phyloP scores from a whole-genome alignment of 2,113 vertebrate species.

The Nycticorax nycticorax region DNA sequence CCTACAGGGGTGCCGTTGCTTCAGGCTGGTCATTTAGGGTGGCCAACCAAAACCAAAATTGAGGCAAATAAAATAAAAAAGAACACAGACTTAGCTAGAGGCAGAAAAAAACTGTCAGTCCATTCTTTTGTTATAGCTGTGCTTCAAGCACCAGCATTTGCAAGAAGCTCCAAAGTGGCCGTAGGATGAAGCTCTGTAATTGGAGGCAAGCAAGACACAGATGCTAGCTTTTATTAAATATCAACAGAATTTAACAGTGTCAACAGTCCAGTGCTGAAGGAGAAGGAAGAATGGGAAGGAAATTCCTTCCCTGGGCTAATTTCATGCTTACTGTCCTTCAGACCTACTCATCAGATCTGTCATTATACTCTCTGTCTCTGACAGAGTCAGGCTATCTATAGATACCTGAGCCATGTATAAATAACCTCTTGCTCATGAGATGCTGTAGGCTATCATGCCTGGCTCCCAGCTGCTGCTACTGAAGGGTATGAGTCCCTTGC shows the following conservation, averaged over 20 bases:
- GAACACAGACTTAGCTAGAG: constrained; percentile 44
- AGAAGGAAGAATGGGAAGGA: not conserved
- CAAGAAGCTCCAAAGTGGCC: constrained; percentile 30
- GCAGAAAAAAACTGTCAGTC: constrained; percentile 51
- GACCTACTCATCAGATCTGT: not conserved
- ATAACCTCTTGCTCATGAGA: not conserved
- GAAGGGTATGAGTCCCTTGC: not conserved
- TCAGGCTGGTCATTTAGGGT: constrained; percentile 44
- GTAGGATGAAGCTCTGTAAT: constrained; percentile 50
- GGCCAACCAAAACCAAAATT: constrained; percentile 35
- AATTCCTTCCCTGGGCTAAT: not conserved
- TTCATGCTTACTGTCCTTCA: constrained; percentile 6
- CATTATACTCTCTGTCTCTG: not conserved
- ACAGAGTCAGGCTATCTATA: not conserved
- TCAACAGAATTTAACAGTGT: constrained; percentile 49
- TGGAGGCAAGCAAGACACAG: constrained; percentile 54
- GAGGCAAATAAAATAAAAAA: constrained; percentile 64
- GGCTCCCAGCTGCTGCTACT: not conserved
- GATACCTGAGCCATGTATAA: not conserved
- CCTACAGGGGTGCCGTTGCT: not conserved
- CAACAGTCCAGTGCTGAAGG: not conserved
- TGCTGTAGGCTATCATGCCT: not conserved
- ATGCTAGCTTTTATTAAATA: constrained; percentile 72
- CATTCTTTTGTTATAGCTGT: constrained; percentile 47
- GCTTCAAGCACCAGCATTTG: constrained; percentile 39